phyloP scores from a whole-genome alignment of 2,113 vertebrate species.

The Python bivittatus region DNA sequence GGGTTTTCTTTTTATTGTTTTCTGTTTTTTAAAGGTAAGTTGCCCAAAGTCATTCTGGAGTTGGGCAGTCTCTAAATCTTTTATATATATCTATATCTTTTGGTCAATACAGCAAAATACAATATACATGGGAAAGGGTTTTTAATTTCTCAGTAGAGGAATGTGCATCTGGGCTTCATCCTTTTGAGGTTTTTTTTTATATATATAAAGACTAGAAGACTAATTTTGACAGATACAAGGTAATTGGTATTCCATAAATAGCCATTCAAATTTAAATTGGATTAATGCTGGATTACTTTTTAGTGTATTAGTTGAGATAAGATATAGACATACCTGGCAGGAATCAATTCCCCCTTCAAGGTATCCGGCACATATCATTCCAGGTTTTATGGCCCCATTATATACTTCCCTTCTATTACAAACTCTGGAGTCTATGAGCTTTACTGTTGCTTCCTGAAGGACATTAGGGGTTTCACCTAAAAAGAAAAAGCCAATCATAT shows the following conservation, averaged over 20 bases:
- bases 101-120: background rate
- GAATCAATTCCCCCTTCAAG: constrained; percentile 84
- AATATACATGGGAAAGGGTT: background rate
- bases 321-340: constrained; percentile 83
- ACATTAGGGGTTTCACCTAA: constrained; percentile 72
- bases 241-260: background rate
- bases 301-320: background rate
- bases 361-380: constrained; percentile 88
- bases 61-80: background rate
- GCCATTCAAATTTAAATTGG: background rate
- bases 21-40: background rate
- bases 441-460: constrained; percentile 87
- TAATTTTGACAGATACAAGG: background rate
- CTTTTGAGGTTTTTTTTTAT: background rate
- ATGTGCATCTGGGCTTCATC: background rate
- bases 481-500: constrained; percentile 7
- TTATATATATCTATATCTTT: too few relatives aligned
- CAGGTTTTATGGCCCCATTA: constrained; percentile 75
- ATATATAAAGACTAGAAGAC: background rate
- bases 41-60: background rate
- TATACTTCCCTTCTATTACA: constrained; percentile 78
- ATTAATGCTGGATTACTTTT: background rate
- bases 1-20: background rate
- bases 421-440: constrained; percentile 85
- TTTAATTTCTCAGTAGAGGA: background rate